These are phyloP conservation scores for Zoanthus gigantus DNA, from an alignment of 92 coral and sea anemone species.

Conservation along the genomic window DNA sequence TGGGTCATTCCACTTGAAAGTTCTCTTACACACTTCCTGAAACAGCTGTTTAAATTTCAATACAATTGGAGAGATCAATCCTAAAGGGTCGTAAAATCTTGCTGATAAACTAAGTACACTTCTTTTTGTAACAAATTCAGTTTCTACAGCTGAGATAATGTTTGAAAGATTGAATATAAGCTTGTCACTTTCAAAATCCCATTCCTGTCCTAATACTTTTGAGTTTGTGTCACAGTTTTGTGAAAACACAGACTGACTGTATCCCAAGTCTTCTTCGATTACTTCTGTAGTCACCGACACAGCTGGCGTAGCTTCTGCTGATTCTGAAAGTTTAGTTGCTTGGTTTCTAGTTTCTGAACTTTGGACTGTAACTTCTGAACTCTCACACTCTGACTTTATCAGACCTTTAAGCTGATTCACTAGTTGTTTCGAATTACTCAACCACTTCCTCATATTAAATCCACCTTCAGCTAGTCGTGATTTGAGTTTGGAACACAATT, in stretches of 20 bases:
- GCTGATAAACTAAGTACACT: slow-evolving; percentile 27
- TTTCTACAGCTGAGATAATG: slow-evolving; percentile 15
- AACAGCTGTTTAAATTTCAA: slow-evolving; percentile 33
- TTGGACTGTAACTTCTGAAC: slow-evolving; percentile 19
- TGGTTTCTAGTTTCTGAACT: slow-evolving; percentile 16
- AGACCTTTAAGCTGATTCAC: neutral
- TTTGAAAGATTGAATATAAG: slow-evolving; percentile 30
- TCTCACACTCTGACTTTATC: neutral
- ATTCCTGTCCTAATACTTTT: slow-evolving; percentile 43
- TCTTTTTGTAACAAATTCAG: slow-evolving; percentile 38
- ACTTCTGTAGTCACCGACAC: neutral
- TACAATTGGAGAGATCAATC: slow-evolving; percentile 36
- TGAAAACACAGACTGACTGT: slow-evolving; percentile 25
- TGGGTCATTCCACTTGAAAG: slow-evolving; percentile 47
- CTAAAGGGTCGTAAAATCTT: slow-evolving; percentile 44
- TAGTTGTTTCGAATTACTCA: slow-evolving; percentile 30
- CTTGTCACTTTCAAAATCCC: slow-evolving; percentile 37
- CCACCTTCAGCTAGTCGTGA: slow-evolving; percentile 50
- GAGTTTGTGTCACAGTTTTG: slow-evolving; percentile 1
- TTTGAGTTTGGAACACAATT: slow-evolving; percentile 30
- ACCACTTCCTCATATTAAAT: slow-evolving; percentile 47
- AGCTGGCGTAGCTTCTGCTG: too few relatives aligned
- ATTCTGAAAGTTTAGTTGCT: too few relatives aligned
- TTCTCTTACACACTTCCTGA: slow-evolving; percentile 10
- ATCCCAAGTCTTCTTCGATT: slow-evolving; percentile 5